A percentile compares a stretch with the other conserved stretches of the same genome.
Conservation (phyloP, 2,113 vertebrate species). For the western clawed frog (Xenopus tropicalis) region DNA sequence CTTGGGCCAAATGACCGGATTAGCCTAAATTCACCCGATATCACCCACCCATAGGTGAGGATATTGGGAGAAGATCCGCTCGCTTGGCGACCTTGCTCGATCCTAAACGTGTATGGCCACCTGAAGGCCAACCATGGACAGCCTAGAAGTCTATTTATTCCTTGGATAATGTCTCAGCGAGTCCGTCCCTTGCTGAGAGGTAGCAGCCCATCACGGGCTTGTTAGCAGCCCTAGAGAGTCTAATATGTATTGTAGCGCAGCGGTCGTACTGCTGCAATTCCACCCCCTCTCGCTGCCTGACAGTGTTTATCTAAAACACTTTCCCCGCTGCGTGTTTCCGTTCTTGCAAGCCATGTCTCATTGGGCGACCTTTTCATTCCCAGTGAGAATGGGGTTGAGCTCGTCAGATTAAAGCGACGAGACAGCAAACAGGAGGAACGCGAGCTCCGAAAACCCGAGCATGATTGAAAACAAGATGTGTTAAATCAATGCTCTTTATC, state of each 20-base stretch:
- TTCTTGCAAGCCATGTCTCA: slow-evolving; percentile 84
- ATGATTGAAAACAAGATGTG: slow-evolving; percentile 87
- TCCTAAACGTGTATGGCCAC: no score
- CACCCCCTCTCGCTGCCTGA: slow-evolving; percentile 74
- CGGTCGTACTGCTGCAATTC: slow-evolving; percentile 79
- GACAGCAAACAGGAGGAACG: slow-evolving; percentile 77
- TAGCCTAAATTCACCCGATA: no score
- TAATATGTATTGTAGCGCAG: slow-evolving; percentile 82
- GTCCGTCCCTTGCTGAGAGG: slow-evolving; percentile 59
- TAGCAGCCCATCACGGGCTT: slow-evolving; percentile 63
- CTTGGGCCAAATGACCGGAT: no score
- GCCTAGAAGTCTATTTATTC: no score
- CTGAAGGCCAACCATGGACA: no score
- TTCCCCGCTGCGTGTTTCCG: slow-evolving; percentile 76
- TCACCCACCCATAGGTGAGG: no score
- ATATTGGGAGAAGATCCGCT: no score
- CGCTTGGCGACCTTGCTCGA: no score
- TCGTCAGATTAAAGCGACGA: slow-evolving; percentile 82
- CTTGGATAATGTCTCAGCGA: no score
- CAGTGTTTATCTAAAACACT: slow-evolving; percentile 86
- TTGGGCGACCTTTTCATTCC: slow-evolving; percentile 86
- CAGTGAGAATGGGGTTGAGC: slow-evolving; percentile 77
- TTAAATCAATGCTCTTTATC: slow-evolving; percentile 86
- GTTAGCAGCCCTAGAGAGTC: slow-evolving; percentile 59
- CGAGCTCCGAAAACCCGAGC: slow-evolving; percentile 81